phyloP scores from a whole-genome alignment of 2,797 vertebrate species.

The Yasuhikotakia modesta region DNA sequence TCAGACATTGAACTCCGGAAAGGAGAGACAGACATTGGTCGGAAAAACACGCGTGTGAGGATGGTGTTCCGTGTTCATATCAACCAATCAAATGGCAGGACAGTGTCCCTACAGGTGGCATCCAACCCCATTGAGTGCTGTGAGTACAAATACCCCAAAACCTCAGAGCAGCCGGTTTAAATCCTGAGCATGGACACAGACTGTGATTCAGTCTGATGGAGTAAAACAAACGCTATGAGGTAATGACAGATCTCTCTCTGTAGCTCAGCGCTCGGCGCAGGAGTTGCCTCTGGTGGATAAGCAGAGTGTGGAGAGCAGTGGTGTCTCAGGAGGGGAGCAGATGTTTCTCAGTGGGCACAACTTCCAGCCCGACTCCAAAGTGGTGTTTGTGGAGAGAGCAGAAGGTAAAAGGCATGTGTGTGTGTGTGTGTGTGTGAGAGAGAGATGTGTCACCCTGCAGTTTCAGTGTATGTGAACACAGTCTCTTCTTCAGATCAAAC shows the following conservation, averaged over 20 bases:
- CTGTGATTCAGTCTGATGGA: neutral
- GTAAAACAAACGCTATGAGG: constrained; percentile 62
- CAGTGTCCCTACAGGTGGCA: constrained; percentile 80
- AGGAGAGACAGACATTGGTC: constrained; percentile 86
- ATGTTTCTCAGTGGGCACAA: constrained; percentile 94
- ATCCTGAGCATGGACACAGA: too few species aligned
- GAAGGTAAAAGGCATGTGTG: constrained; percentile 88
- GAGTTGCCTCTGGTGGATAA: constrained; percentile 91
- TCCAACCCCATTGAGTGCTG: constrained; percentile 88
- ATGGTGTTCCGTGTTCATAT: constrained; percentile 85
- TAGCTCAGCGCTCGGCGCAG: constrained; percentile 94
- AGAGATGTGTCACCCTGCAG: too few species aligned
- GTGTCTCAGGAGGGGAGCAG: constrained; percentile 87
- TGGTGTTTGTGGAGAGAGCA: constrained; percentile 97
- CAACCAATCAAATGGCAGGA: constrained; percentile 79
- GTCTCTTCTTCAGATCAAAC: constrained; percentile 65
- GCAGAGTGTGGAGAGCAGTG: constrained; percentile 88
- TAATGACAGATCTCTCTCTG: constrained; percentile 65
- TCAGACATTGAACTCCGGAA: constrained; percentile 87
- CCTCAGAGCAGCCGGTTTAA: too few species aligned
- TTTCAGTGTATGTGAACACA: neutral
- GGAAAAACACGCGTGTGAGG: constrained; percentile 85
- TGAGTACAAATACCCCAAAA: constrained; percentile 66
- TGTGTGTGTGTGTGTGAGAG: too few species aligned
- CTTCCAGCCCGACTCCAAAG: constrained; percentile 96